A percentile compares a stretch with the other conserved stretches of the same genome.
Conservation (phyloP, 2,113 vertebrate species). For the Phylloscopus trochilus region DNA sequence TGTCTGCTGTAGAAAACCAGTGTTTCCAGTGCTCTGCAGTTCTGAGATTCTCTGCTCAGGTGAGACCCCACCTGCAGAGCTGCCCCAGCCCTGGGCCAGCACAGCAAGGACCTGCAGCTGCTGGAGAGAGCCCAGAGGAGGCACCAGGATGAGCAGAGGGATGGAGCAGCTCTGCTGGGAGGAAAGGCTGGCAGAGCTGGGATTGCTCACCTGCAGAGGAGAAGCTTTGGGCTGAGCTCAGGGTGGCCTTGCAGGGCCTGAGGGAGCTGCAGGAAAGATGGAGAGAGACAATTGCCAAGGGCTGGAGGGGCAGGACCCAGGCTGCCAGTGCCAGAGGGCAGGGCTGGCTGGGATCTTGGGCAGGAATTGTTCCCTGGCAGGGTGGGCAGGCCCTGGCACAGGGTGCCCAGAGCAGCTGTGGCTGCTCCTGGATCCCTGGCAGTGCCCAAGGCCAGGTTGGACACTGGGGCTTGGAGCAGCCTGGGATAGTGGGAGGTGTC, state of each 20-base stretch:
- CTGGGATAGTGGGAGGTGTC: no score
- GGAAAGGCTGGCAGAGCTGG: not conserved
- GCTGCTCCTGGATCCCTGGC: no score
- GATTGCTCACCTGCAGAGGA: not conserved
- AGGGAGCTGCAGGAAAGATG: not conserved
- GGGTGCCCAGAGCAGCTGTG: no score
- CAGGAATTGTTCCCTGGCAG: no score
- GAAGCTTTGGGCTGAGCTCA: not conserved
- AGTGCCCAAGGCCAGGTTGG: no score
- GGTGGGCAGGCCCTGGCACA: no score
- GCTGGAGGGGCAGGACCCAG: not conserved
- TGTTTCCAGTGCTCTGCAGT: not conserved
- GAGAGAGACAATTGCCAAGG: not conserved
- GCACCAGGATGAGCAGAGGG: not conserved
- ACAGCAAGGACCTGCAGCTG: not conserved
- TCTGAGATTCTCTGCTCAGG: not conserved
- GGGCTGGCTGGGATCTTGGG: no score
- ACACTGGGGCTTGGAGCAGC: no score
- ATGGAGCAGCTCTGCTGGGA: not conserved
- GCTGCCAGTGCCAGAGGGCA: no score
- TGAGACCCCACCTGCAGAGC: not conserved
- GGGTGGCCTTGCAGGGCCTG: not conserved
- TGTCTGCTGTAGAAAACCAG: not conserved
- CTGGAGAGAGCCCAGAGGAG: not conserved
- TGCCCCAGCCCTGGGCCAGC: not conserved